Evolutionary conservation across 2,113 vertebrate species (phyloP).

Genomic region (Oenanthe melanoleuca): DNA sequence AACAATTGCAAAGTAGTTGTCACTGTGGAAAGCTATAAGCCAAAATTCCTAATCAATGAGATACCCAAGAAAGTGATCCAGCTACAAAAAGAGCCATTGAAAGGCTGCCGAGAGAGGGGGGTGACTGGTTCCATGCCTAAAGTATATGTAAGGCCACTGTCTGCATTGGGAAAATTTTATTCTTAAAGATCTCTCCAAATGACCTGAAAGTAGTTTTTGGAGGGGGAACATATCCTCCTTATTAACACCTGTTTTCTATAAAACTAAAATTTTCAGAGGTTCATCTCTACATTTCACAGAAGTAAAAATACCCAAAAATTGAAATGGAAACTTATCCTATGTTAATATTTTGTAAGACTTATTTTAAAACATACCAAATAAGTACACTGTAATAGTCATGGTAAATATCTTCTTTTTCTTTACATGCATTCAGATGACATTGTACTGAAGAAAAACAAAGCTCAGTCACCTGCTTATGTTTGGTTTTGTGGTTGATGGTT

Average conservation of each 20-base stretch:
- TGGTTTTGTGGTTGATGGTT: neutral
- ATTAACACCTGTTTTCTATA: neutral
- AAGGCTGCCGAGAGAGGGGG: neutral
- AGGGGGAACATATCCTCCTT: neutral
- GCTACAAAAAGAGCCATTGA: neutral
- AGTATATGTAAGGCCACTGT: neutral
- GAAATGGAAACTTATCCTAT: neutral
- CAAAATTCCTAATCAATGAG: neutral
- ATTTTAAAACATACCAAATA: neutral
- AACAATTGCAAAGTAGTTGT: neutral
- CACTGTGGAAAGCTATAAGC: neutral
- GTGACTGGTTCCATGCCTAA: neutral
- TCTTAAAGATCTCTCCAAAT: neutral
- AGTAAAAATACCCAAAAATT: neutral
- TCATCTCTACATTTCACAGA: neutral
- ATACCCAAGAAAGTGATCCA: rapidly evolving
- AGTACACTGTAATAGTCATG: neutral
- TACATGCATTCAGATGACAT: neutral
- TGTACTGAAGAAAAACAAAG: neutral
- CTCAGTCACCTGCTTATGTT: neutral
- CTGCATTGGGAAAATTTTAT: neutral
- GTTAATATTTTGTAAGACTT: neutral
- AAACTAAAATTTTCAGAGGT: neutral
- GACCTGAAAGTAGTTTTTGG: neutral
- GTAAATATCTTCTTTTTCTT: neutral